These are phyloP conservation scores for Melanotus villosus DNA, from an alignment of 2,888 invertebrate species.

Conservation along the genomic window DNA sequence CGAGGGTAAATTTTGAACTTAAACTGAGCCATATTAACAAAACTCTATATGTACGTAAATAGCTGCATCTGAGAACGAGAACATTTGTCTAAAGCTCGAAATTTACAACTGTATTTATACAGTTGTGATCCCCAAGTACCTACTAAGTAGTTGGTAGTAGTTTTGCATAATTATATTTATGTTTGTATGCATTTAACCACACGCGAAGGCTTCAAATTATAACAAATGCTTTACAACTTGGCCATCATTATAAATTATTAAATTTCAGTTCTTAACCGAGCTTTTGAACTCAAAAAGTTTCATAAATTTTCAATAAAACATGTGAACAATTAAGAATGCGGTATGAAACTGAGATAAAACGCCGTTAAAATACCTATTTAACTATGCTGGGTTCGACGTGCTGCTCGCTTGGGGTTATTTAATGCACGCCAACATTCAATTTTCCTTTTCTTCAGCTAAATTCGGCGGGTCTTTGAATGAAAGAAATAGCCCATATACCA, in stretches of 20 bases:
- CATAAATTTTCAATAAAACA: no score
- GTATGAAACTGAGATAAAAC: slow-evolving; percentile 7
- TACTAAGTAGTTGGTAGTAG: slow-evolving; percentile 23
- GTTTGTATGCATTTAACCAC: not conserved
- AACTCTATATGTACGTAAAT: no score
- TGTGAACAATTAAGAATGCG: not conserved
- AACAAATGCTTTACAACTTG: not conserved
- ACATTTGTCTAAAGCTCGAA: not conserved
- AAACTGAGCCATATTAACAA: no score
- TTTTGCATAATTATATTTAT: slow-evolving; percentile 25
- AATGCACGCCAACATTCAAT: slow-evolving; percentile 29
- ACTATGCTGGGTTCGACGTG: slow-evolving; percentile 16
- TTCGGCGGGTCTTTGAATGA: slow-evolving; percentile 14
- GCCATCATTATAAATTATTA: not conserved
- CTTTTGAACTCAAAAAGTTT: no score
- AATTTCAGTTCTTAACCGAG: no score
- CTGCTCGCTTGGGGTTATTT: slow-evolving; percentile 21
- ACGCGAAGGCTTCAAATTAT: slow-evolving; percentile 11
- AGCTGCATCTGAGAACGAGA: not conserved
- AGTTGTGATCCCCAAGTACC: slow-evolving; percentile 15
- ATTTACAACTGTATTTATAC: slow-evolving; percentile 7
- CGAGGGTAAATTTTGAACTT: not conserved
- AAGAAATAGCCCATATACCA: slow-evolving; percentile 26
- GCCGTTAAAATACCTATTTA: slow-evolving; percentile 23
- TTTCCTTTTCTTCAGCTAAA: slow-evolving; percentile 26